Conservation (phyloP, 2,888 invertebrate species). For the Eristalis tenax region DNA sequence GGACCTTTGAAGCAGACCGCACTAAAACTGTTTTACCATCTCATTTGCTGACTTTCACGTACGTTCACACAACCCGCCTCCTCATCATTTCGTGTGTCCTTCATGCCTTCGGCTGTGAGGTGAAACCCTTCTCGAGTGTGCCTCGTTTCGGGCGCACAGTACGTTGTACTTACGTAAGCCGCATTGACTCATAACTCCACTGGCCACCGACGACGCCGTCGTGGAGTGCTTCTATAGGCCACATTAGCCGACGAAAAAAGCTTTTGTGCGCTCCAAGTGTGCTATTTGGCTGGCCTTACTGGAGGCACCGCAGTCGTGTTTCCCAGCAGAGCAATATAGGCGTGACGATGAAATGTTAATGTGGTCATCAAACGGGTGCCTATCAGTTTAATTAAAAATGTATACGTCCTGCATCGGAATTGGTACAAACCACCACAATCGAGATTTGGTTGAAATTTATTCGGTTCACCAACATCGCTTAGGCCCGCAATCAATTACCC, state of each 20-base stretch:
- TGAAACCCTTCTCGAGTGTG: conserved; percentile 25
- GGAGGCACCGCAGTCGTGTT: not conserved
- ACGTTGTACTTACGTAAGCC: conserved; percentile 48
- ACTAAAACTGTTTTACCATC: not conserved
- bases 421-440: not conserved
- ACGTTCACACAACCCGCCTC: not conserved
- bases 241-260: conserved; percentile 20
- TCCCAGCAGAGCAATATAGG: conserved; percentile 53
- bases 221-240: conserved; percentile 26
- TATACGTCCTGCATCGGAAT: not conserved
- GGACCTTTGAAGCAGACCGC: conserved; percentile 10
- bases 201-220: not conserved
- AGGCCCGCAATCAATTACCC: conserved; percentile 27
- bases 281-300: conserved; percentile 3
- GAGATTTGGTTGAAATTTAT: not conserved
- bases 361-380: conserved; percentile 42
- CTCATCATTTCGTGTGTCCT: not conserved
- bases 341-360: conserved; percentile 49
- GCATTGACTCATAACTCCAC: conserved; percentile 63
- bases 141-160: not conserved
- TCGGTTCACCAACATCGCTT: conserved; percentile 26
- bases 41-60: not conserved
- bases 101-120: conserved; percentile 30
- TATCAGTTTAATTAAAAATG: conserved; percentile 52
- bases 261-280: conserved; percentile 8